Evolutionary conservation across 2,797 vertebrate species (phyloP), one percentile per base, ranked within the genome.

Genomic region (Tragopan temminckii): DNA sequence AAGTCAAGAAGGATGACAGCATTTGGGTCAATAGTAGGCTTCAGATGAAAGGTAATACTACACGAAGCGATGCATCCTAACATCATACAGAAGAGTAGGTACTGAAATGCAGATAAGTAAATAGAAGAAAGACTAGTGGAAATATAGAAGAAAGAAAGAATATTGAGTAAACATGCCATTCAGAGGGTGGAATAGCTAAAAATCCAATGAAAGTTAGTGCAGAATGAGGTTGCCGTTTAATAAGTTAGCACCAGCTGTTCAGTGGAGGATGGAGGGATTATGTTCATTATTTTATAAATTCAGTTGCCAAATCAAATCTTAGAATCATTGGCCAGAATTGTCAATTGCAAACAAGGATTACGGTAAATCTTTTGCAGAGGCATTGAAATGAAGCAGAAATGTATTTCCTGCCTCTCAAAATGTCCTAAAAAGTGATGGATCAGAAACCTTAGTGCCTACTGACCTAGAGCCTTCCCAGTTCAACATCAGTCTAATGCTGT

Each of bases 41-140:
- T 7, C 29, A 85, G 77, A 91, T 84, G 57, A 95, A 91, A 95
- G 78, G 53, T 48, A 93, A 50, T 45, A 48, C 15, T 21, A 12
- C 52, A 52, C 17, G 66, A 91, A 69, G 62, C 11, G 53, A 67
- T 62, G 58, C 57, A 72, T 67, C 78, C 78, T 77, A 81, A 74
- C 71, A 20, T 1, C 86, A 46, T 8, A 31, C 21, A 61, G 53
- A 71, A 8, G 40, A 80, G 63, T 4, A 80, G 68, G 75, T 17
- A 66, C 52, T 71, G 63, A 57, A 61, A 89, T 63, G 71, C 36
- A 88, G 92, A 83, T 77, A 74, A 74, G 58, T 1, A 80, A 86
- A 85, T 1, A 68, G 70, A 59, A 36, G 33, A 58, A 72, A 80
- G 12, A 31, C 62, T 77, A 40, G 27, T 29, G 42, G 87, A 71